A percentile compares a stretch with the other conserved stretches of the same genome.
Evolutionary conservation across 2,888 invertebrate genomes (phyloP).

Genomic region (Lacanobia wlatinum): DNA sequence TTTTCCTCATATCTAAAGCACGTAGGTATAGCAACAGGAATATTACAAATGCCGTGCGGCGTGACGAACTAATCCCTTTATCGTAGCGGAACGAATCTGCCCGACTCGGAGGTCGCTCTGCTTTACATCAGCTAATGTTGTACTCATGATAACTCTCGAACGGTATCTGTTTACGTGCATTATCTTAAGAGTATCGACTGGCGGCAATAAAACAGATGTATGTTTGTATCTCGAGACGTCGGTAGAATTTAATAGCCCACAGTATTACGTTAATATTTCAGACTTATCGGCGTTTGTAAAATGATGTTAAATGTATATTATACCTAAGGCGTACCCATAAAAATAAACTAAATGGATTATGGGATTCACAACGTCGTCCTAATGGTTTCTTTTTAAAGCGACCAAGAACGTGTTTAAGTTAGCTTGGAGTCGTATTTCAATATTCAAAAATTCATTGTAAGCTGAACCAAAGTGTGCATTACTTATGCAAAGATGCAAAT

Average conservation of each 20-base stretch:
- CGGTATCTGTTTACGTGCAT: constrained; percentile 74
- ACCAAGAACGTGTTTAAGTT: constrained; percentile 37
- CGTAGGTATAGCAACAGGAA: constrained; percentile 73
- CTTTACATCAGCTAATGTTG: constrained; percentile 81
- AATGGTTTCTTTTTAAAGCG: constrained; percentile 45
- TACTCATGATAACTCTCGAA: constrained; percentile 77
- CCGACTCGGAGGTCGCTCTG: constrained; percentile 79
- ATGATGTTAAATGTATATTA: constrained; percentile 1
- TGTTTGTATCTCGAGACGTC: constrained; percentile 69
- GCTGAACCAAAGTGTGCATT: constrained; percentile 6
- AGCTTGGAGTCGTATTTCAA: constrained; percentile 32
- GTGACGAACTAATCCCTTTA: constrained; percentile 85
- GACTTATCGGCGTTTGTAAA: constrained; percentile 11
- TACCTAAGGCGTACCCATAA: neutral
- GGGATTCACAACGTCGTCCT: constrained; percentile 9
- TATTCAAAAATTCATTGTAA: constrained; percentile 36
- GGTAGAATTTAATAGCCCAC: constrained; percentile 49
- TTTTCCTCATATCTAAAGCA: constrained; percentile 57
- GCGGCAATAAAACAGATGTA: constrained; percentile 77
- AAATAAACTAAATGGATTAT: constrained; percentile 13
- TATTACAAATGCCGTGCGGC: constrained; percentile 72
- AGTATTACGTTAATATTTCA: constrained; percentile 22
- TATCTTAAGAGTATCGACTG: constrained; percentile 70
- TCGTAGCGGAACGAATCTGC: constrained; percentile 83
- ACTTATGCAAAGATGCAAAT: constrained; percentile 30